Evolutionary conservation across 2,888 invertebrate species (phyloP), one percentile per base, ranked within the genome.

Genomic region (Polymixis flavicincta): DNA sequence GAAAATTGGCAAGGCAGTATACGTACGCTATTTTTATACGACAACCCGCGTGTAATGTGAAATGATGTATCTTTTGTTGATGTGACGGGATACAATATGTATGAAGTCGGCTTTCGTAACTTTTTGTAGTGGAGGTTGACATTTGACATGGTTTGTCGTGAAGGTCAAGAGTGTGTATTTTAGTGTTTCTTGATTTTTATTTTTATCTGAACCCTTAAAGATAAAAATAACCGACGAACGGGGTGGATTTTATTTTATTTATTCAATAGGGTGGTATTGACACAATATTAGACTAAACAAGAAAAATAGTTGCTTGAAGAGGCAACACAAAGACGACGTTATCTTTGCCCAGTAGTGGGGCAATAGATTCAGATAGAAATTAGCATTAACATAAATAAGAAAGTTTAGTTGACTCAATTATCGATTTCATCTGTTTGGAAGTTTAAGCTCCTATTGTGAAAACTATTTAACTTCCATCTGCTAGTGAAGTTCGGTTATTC

Each of bases 21-120:
- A 76, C 72, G 75, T 83, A 59, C 57, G 85, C 75, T 87, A 87
- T 87, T 87, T 87, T 87, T 85, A 80, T 87, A 82, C 77, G 2
- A 19, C 61, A 54, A 84, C 85, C 68, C 67, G 83, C 42, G 45
- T 65, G 87, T 87, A 76, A 76, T 82, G 74, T 37, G 71, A 78
- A 81, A 82, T 75, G 78, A 73, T 87, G 75, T 85, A 69, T 78
- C 72, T 72, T 69, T 74, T 82, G 84, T 85, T 75, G 84, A 68
- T 84, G 72, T 74, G 64, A 69, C 65, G 79, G 55, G 61, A 71
- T 80, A 84, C 72, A 82, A 82, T 82, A 73, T 85, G 82, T 83
- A 77, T 82, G 72, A 69, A 70, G 71, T 48, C 9, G 17, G 68
- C 54, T 61, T 73, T 54, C n/a, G 55, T 59, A 50, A 59, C 76